Percentiles rank a stretch among this genome's conserved stretches.
phyloP scores from a whole-genome alignment of 2,797 vertebrate genomes.

The Acrossocheilus wenchowensis region DNA sequence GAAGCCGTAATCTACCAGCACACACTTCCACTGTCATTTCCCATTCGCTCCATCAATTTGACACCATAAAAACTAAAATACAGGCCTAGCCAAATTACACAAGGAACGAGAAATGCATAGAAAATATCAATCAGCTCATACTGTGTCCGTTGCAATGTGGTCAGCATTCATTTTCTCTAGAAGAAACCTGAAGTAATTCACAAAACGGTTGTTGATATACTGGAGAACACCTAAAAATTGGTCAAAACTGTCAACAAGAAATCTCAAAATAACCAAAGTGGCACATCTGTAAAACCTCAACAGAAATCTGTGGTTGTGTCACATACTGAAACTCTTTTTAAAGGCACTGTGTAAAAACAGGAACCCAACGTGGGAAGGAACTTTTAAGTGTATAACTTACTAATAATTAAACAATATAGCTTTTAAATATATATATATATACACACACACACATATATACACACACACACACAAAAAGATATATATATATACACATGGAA shows the following conservation, averaged over 20 bases:
- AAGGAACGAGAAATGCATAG: background rate
- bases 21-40: conserved; percentile 11
- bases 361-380: background rate
- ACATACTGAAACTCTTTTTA: background rate
- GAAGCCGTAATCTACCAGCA: background rate
- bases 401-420: background rate
- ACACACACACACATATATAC: background rate
- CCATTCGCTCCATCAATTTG: background rate
- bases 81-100: background rate
- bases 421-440: background rate
- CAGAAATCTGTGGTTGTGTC: background rate
- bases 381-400: background rate
- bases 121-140: conserved; percentile 21
- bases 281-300: background rate
- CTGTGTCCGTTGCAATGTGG: conserved; percentile 22
- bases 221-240: background rate
- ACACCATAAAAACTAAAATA: conserved; percentile 22
- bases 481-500: background rate
- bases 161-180: conserved; percentile 24
- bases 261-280: conserved; percentile 1
- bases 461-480: background rate
- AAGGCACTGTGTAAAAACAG: conserved; percentile 8
- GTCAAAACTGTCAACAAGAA: background rate
- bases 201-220: conserved; percentile 13
- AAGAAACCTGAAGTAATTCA: conserved; percentile 30